phyloP scores from a whole-genome alignment of 2,888 invertebrate genomes.

The Invenusta paracnida region DNA sequence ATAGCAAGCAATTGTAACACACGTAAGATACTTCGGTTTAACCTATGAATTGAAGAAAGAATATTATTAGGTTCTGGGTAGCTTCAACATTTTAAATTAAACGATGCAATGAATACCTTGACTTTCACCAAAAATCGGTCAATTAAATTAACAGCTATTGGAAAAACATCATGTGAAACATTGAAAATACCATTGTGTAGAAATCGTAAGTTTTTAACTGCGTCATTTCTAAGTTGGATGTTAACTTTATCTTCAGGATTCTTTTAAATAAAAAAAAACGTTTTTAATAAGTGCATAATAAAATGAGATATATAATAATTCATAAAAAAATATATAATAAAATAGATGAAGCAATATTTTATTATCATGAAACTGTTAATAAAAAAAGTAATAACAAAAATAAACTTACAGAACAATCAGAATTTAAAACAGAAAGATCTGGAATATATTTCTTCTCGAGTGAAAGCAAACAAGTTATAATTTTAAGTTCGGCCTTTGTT shows the following conservation, averaged over 20 bases:
- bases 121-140: neutral
- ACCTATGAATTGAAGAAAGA: neutral
- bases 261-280: neutral
- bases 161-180: neutral
- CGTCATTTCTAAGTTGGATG: neutral
- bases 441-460: neutral
- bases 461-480: neutral
- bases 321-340: neutral
- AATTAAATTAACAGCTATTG: neutral
- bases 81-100: too few species aligned
- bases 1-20: neutral
- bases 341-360: too few species aligned
- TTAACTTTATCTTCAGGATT: neutral
- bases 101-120: too few species aligned
- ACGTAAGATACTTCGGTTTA: neutral
- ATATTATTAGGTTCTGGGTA: too few species aligned
- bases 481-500: neutral
- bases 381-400: neutral
- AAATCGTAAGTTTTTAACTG: neutral
- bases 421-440: neutral
- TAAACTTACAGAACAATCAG: neutral
- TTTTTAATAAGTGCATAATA: neutral
- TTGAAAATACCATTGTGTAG: neutral
- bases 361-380: neutral
- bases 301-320: too few species aligned